Evolutionary conservation across 2,113 vertebrate species (phyloP).

Genomic region (Sinocyclocheilus rhinocerous): DNA sequence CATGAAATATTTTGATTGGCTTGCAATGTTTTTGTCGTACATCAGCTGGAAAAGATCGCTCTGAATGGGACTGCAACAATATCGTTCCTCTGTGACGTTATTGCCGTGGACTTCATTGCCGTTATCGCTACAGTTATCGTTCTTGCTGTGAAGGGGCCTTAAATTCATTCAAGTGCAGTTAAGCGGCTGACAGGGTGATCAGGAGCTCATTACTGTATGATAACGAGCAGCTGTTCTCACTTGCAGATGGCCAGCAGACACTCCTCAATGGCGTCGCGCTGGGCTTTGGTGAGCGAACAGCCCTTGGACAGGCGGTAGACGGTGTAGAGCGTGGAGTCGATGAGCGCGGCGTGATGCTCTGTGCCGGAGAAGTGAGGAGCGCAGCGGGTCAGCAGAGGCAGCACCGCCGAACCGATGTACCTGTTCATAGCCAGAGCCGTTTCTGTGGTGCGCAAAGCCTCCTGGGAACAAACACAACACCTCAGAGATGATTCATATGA

Average conservation of each 20-base stretch:
- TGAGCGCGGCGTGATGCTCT: conserved; percentile 87
- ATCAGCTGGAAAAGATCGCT: too few relatives aligned
- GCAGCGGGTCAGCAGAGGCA: conserved; percentile 92
- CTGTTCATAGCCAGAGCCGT: conserved; percentile 93
- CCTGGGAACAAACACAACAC: conserved; percentile 71
- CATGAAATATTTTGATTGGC: too few relatives aligned
- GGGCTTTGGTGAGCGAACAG: conserved; percentile 92
- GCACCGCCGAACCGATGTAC: conserved; percentile 92
- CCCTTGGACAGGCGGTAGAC: conserved; percentile 96
- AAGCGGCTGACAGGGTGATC: too few relatives aligned
- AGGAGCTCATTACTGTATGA: neutral
- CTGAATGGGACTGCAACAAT: neutral
- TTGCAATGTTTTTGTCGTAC: too few relatives aligned
- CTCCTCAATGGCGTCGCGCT: too few relatives aligned
- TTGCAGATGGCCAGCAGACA: too few relatives aligned
- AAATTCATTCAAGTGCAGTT: neutral
- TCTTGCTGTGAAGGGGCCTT: neutral
- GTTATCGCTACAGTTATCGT: too few relatives aligned
- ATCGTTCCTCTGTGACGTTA: neutral
- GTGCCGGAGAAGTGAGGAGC: conserved; percentile 93
- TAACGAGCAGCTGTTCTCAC: too few relatives aligned
- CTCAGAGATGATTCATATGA: neutral
- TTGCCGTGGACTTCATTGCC: neutral
- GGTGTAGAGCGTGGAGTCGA: conserved; percentile 94
- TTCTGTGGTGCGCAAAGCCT: conserved; percentile 92